phyloP scores from a whole-genome alignment of 1,140 invertebrate genomes.

The Diorhabda elongata region DNA sequence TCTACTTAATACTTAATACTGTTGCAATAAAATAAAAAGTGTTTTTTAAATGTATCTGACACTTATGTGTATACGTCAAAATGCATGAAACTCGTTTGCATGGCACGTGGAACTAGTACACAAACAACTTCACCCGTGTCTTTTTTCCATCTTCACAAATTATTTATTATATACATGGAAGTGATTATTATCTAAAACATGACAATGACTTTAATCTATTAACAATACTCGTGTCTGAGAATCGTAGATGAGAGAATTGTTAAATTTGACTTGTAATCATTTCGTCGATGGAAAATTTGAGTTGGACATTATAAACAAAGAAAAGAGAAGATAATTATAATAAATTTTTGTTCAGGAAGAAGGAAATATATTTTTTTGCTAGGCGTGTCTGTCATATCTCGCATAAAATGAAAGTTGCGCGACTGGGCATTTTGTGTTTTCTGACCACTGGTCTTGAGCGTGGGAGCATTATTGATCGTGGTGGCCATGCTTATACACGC shows the following conservation, averaged over 20 bases:
- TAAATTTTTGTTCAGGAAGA: not conserved
- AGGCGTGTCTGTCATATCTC: conserved; percentile 42
- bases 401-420: conserved; percentile 46
- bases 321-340: not conserved
- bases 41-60: not conserved
- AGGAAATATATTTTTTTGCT: conserved; percentile 19
- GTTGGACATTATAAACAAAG: not conserved
- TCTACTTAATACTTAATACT: too few relatives aligned
- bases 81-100: conserved; percentile 16
- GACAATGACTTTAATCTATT: too few relatives aligned
- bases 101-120: conserved; percentile 17
- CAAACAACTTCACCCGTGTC: conserved; percentile 9
- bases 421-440: conserved; percentile 43
- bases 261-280: too few relatives aligned
- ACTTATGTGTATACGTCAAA: not conserved
- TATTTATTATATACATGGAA: too few relatives aligned
- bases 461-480: conserved; percentile 46
- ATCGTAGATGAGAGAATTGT: too few relatives aligned
- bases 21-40: not conserved
- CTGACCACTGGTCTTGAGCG: conserved; percentile 45
- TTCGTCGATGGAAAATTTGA: not conserved
- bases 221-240: too few relatives aligned
- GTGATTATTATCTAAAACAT: too few relatives aligned
- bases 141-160: too few relatives aligned
- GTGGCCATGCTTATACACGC: conserved; percentile 37